Evolutionary conservation across 2,113 vertebrate species (phyloP).

Genomic region (Notarius quadriscutis): DNA sequence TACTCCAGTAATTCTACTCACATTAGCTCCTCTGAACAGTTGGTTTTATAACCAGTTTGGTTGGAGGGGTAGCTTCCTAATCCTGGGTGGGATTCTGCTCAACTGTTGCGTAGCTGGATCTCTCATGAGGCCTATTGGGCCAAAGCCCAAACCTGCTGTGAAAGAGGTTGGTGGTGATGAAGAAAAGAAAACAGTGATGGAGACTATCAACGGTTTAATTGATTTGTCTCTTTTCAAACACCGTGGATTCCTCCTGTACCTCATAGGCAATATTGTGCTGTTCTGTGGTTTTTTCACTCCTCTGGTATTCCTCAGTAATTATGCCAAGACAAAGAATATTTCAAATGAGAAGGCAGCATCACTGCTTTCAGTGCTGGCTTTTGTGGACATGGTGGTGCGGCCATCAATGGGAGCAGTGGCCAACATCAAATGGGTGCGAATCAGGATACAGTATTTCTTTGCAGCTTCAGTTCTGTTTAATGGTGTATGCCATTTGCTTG

Average conservation of each 20-base stretch:
- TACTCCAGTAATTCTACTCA: conserved; percentile 91
- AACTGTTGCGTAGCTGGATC: conserved; percentile 95
- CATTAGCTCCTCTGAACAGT: conserved; percentile 90
- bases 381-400: conserved; percentile 95
- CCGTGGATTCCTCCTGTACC: conserved; percentile 91
- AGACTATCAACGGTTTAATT: conserved; percentile 86
- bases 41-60: conserved; percentile 87
- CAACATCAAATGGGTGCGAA: conserved; percentile 91
- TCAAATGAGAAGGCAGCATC: conserved; percentile 89
- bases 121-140: conserved; percentile 93
- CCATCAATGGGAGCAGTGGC: conserved; percentile 94
- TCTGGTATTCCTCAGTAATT: conserved; percentile 95
- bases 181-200: conserved; percentile 65
- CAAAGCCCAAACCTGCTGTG: conserved; percentile 72
- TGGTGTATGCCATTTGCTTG: conserved; percentile 86
- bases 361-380: conserved; percentile 89
- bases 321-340: conserved; percentile 86
- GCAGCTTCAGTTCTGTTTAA: conserved; percentile 84
- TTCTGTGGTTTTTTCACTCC: conserved; percentile 94
- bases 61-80: conserved; percentile 94
- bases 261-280: conserved; percentile 88
- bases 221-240: conserved; percentile 91
- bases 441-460: conserved; percentile 91
- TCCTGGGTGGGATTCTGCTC: conserved; percentile 87
- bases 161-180: conserved; percentile 63